phyloP scores from a whole-genome alignment of 2,797 vertebrate genomes.

The Dipus sagitta region DNA sequence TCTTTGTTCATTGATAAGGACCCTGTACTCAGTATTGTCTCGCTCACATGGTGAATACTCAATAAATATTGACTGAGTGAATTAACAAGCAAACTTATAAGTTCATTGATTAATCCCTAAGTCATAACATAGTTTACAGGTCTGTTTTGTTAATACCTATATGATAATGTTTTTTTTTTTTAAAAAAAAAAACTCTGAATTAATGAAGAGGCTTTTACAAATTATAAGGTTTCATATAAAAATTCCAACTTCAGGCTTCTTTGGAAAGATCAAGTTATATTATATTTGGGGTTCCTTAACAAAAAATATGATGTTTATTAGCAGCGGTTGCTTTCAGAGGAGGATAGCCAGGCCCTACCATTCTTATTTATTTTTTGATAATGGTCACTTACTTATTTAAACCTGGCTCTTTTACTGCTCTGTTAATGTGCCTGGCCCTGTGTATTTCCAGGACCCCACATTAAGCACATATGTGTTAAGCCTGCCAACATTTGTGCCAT shows the following conservation, averaged over 20 bases:
- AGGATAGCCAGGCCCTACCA: neutral
- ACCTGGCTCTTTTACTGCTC: neutral
- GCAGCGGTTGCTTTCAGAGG: neutral
- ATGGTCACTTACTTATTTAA: neutral
- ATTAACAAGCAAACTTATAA: neutral
- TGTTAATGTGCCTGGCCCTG: neutral
- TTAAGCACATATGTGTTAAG: neutral
- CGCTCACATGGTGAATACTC: neutral
- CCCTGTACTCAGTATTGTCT: neutral
- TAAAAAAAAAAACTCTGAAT: neutral
- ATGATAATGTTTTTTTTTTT: neutral
- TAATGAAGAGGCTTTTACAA: neutral
- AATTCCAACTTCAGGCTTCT: neutral
- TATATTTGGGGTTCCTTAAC: neutral
- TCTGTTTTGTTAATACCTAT: slow-evolving; percentile 33
- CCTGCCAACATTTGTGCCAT: neutral
- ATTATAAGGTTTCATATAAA: slow-evolving; percentile 12
- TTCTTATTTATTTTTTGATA: neutral
- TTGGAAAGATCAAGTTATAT: slow-evolving; percentile 31
- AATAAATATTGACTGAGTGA: neutral
- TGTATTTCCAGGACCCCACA: neutral
- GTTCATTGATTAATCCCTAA: slow-evolving; percentile 7
- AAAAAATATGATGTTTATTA: slow-evolving; percentile 28
- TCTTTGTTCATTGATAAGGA: neutral
- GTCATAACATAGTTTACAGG: neutral